phyloP scores from a whole-genome alignment of 2,888 invertebrate genomes.

The Apamea sordens region DNA sequence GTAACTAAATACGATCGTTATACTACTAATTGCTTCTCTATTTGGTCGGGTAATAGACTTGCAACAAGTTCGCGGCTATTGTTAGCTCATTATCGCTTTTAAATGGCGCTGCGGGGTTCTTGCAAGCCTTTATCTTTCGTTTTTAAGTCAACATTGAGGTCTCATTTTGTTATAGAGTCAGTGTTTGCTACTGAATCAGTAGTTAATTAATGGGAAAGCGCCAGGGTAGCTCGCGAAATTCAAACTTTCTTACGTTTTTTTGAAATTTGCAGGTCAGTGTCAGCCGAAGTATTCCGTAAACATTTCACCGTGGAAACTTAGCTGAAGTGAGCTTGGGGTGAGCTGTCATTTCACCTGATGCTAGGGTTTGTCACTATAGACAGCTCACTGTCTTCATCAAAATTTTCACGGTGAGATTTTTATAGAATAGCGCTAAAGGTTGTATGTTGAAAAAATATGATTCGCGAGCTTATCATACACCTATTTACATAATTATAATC shows the following conservation, averaged over 20 bases:
- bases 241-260: background rate
- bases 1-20: constrained; percentile 53
- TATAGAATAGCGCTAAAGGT: background rate
- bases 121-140: constrained; percentile 22
- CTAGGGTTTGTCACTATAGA: no score
- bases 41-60: constrained; percentile 58
- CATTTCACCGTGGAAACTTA: no score
- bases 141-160: background rate
- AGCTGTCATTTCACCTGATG: no score
- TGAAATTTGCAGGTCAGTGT: background rate
- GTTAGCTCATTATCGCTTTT: constrained; percentile 60
- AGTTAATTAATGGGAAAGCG: background rate
- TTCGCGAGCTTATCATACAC: no score
- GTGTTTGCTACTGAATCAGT: constrained; percentile 7
- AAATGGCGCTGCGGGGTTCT: constrained; percentile 30
- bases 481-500: no score
- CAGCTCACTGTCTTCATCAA: no score
- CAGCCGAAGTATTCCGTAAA: no score
- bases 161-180: background rate
- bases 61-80: constrained; percentile 64
- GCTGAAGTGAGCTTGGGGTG: no score
- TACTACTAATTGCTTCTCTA: constrained; percentile 60
- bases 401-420: no score
- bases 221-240: background rate
- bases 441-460: no score